Conservation (phyloP, 2,797 vertebrate species). For the Lerista edwardsae region DNA sequence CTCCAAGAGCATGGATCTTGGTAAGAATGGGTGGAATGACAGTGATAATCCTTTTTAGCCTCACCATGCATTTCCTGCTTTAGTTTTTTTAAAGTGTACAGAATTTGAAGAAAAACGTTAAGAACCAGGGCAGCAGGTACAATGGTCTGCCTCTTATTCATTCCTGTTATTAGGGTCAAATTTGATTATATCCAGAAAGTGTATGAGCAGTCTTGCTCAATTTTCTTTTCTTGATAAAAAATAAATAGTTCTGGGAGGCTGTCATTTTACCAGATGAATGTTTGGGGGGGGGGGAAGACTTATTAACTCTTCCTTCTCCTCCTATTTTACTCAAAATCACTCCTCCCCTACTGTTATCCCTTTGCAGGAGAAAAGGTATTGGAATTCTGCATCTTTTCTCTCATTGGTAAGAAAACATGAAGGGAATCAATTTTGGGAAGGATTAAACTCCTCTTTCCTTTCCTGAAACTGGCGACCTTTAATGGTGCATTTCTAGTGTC, state of each 20-base stretch:
- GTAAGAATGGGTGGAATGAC: conserved; percentile 79
- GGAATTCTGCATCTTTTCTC: too few species aligned
- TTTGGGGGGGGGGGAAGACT: too few species aligned
- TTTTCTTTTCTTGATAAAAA: neutral
- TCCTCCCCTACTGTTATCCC: too few species aligned
- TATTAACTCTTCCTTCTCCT: too few species aligned
- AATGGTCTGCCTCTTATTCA: conserved; percentile 16
- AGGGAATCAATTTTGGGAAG: too few species aligned
- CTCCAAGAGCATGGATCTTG: conserved; percentile 97
- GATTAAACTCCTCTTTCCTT: too few species aligned
- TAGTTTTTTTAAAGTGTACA: conserved; percentile 56
- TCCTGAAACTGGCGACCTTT: too few species aligned
- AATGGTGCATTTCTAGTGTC: too few species aligned
- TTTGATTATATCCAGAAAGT: neutral
- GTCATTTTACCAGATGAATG: neutral
- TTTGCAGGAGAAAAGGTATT: too few species aligned
- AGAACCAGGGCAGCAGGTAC: conserved; percentile 17
- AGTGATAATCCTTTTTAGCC: neutral
- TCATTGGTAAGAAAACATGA: too few species aligned
- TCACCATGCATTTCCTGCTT: conserved; percentile 37
- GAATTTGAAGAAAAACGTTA: conserved; percentile 34
- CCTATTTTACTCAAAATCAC: too few species aligned
- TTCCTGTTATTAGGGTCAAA: neutral
- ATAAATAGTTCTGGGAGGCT: neutral
- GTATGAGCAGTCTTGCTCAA: neutral